phyloP scores from a whole-genome alignment of 2,113 vertebrate genomes.

The Cynoglossus semilaevis region DNA sequence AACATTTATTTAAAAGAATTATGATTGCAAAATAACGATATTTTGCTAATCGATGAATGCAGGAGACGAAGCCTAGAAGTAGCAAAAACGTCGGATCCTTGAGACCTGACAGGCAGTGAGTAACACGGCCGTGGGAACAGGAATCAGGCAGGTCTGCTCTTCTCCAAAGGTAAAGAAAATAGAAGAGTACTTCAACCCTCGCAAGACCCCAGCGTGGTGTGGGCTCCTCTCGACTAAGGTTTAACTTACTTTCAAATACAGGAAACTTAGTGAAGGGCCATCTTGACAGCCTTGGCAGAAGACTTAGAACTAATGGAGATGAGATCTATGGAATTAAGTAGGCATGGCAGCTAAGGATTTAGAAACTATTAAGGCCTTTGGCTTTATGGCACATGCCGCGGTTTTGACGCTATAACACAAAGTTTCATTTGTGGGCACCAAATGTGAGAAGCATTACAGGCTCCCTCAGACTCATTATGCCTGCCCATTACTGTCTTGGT shows the following conservation, averaged over 20 bases:
- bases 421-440: slow-evolving; percentile 45
- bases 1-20: too few species aligned
- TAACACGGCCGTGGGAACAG: too few species aligned
- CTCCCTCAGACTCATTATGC: slow-evolving; percentile 33
- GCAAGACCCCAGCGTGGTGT: too few species aligned
- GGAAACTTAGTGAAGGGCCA: slow-evolving; percentile 44
- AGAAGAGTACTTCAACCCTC: too few species aligned
- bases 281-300: slow-evolving; percentile 18
- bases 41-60: too few species aligned
- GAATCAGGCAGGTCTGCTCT: too few species aligned
- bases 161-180: too few species aligned
- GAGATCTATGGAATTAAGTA: slow-evolving; percentile 51
- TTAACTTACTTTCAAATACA: slow-evolving; percentile 6
- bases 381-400: slow-evolving; percentile 36
- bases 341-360: slow-evolving; percentile 56
- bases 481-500: slow-evolving; percentile 47
- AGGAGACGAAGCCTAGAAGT: too few species aligned
- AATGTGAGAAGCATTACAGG: slow-evolving; percentile 67
- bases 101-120: too few species aligned
- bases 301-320: slow-evolving; percentile 43
- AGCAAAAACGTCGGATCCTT: too few species aligned
- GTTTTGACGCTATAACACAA: slow-evolving; percentile 60
- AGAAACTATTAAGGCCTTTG: slow-evolving; percentile 41
- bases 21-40: too few species aligned
- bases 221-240: too few species aligned